Percentiles rank a stretch among this genome's conserved stretches.
Evolutionary conservation across 2,888 invertebrate genomes (phyloP).

Genomic region (Drosophila vallismaia): DNA sequence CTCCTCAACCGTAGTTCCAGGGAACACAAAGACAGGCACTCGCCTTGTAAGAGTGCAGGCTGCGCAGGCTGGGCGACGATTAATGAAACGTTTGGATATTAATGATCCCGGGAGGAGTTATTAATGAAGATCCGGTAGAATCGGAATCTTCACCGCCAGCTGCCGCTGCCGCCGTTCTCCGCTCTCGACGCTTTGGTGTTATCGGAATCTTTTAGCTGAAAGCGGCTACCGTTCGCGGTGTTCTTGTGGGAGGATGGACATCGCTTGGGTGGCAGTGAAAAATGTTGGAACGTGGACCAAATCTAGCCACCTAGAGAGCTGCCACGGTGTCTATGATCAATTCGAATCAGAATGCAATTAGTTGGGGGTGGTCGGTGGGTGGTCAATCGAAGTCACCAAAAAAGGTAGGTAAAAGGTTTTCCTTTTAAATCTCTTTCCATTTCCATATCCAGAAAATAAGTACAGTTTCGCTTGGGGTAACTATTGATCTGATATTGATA

Average conservation of each 20-base stretch:
- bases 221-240: conserved; percentile 68
- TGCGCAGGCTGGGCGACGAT: conserved; percentile 49
- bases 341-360: conserved; percentile 60
- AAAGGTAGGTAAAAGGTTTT: not conserved
- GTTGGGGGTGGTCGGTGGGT: conserved; percentile 48
- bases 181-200: conserved; percentile 52
- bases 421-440: too few relatives aligned
- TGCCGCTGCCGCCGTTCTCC: conserved; percentile 34
- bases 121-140: conserved; percentile 60
- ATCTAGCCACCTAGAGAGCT: conserved; percentile 59
- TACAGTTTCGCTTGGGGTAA: conserved; percentile 21
- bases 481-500: conserved; percentile 46
- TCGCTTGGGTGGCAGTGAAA: conserved; percentile 43
- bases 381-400: conserved; percentile 25
- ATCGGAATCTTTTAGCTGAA: conserved; percentile 75
- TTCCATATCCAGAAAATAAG: too few relatives aligned
- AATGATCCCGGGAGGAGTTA: conserved; percentile 74
- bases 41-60: conserved; percentile 1
- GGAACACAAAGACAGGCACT: not conserved
- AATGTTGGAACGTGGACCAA: conserved; percentile 44
- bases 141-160: conserved; percentile 18
- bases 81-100: conserved; percentile 77
- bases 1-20: not conserved
- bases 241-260: conserved; percentile 2
- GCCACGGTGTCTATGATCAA: conserved; percentile 65